phyloP scores from a whole-genome alignment of 2,113 vertebrate species.

The Archocentrus centrarchus region DNA sequence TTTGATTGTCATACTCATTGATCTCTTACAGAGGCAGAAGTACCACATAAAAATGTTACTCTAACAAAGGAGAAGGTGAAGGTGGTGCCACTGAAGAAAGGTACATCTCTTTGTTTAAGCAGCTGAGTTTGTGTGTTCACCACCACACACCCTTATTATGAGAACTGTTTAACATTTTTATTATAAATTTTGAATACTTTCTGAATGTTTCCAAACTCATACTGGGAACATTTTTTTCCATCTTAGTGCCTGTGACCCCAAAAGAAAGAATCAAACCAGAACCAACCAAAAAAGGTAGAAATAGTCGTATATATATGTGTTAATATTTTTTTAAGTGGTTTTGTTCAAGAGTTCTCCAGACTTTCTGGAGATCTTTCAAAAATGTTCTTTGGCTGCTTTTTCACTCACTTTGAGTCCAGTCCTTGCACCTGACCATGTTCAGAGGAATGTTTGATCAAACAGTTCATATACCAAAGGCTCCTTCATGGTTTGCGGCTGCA shows the following conservation, averaged over 20 bases:
- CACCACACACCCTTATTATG: neutral
- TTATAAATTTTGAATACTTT: neutral
- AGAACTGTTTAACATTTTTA: neutral
- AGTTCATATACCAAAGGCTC: no score
- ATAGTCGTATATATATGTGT: neutral
- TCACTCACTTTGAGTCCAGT: no score
- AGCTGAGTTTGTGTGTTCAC: neutral
- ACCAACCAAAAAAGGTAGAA: slow-evolving; percentile 56
- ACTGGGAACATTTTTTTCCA: neutral
- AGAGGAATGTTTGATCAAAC: no score
- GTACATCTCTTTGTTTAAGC: slow-evolving; percentile 20
- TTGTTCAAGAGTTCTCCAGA: no score
- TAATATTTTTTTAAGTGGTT: no score
- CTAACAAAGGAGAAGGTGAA: slow-evolving; percentile 63
- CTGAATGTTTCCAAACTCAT: neutral
- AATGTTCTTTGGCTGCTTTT: no score
- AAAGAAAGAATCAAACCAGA: slow-evolving; percentile 63
- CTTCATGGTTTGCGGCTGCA: no score
- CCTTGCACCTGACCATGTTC: no score
- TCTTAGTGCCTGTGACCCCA: slow-evolving; percentile 42
- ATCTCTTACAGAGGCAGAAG: slow-evolving; percentile 40
- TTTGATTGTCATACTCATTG: neutral
- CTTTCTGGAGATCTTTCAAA: no score
- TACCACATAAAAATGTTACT: slow-evolving; percentile 51
- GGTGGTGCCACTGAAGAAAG: slow-evolving; percentile 64